phyloP scores from a whole-genome alignment of 2,113 vertebrate genomes.

The Atlantisia rogersi region DNA sequence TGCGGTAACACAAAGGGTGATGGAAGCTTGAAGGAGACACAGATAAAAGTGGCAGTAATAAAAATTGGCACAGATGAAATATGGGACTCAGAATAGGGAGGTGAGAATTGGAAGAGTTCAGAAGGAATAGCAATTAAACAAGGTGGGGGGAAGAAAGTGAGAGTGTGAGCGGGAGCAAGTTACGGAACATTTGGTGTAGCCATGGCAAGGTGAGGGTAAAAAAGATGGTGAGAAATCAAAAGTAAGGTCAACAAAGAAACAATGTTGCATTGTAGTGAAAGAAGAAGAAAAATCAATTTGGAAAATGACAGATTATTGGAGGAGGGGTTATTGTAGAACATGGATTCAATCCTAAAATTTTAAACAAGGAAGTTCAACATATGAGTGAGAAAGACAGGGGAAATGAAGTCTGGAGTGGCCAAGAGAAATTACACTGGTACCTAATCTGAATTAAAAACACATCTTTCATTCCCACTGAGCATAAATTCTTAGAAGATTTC shows the following conservation, averaged over 20 bases:
- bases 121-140: neutral
- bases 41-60: conserved; percentile 18
- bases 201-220: neutral
- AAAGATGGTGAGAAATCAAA: neutral
- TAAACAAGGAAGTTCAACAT: neutral
- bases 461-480: neutral
- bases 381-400: neutral
- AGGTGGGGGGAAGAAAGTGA: neutral
- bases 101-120: conserved; percentile 5
- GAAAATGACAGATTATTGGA: neutral
- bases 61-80: conserved; percentile 19
- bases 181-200: neutral
- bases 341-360: neutral
- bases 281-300: neutral
- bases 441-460: neutral
- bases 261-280: neutral
- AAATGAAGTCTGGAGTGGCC: neutral
- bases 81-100: neutral
- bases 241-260: neutral
- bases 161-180: neutral
- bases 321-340: neutral
- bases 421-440: neutral
- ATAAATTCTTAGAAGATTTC: neutral
- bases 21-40: neutral
- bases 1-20: neutral